phyloP scores from a whole-genome alignment of 2,797 vertebrate genomes.

The Peromyscus nudipes region DNA sequence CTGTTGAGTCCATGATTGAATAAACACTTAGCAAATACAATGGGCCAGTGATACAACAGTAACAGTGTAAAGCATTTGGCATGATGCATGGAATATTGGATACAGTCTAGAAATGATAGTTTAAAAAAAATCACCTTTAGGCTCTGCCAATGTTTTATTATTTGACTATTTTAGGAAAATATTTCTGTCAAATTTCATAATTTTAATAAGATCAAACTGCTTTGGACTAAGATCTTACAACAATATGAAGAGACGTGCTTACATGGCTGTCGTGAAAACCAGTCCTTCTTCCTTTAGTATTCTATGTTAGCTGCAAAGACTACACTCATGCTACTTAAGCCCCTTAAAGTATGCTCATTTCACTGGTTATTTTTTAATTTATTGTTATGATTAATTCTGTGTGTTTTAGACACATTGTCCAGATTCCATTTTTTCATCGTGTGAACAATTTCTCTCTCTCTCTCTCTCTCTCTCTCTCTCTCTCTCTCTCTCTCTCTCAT shows the following conservation, averaged over 20 bases:
- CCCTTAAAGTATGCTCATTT: not conserved
- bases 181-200: constrained; percentile 19
- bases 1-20: not conserved
- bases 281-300: not conserved
- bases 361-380: not conserved
- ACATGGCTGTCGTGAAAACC: not conserved
- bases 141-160: not conserved
- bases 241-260: not conserved
- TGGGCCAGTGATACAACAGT: not conserved
- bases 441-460: not conserved
- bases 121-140: not conserved
- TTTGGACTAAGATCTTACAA: not conserved
- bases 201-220: constrained; percentile 21
- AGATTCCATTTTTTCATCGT: not conserved
- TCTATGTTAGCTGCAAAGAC: not conserved
- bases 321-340: not conserved
- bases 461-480: not conserved
- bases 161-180: constrained; percentile 29
- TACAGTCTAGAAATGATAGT: not conserved
- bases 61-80: not conserved
- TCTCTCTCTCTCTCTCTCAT: not conserved
- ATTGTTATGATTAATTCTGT: not conserved
- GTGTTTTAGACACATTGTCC: not conserved
- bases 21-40: constrained; percentile 9
- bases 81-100: not conserved